A percentile compares a stretch with the other conserved stretches of the same genome.
Evolutionary conservation across 2,113 vertebrate genomes (phyloP).

Genomic region (Zingel zingel): DNA sequence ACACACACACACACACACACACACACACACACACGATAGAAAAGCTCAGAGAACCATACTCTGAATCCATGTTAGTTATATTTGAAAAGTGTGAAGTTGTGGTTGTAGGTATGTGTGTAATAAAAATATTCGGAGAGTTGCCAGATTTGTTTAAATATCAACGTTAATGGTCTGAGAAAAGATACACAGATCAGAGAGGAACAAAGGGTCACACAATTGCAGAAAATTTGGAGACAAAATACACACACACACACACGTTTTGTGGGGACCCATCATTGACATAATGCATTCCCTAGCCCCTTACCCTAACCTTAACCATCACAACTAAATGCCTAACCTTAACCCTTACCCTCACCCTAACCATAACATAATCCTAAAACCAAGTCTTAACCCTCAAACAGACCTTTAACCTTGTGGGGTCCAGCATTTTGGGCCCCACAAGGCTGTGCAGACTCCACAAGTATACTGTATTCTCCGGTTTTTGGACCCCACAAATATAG

Average conservation of each 20-base stretch:
- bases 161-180: neutral
- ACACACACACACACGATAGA: neutral
- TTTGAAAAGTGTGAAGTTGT: neutral
- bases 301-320: too few relatives aligned
- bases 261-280: too few relatives aligned
- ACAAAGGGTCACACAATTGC: slow-evolving; percentile 35
- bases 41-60: slow-evolving; percentile 27
- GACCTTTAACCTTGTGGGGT: too few relatives aligned
- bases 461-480: too few relatives aligned
- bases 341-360: too few relatives aligned
- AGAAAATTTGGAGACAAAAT: neutral
- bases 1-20: slow-evolving; percentile 9
- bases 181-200: neutral
- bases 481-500: too few relatives aligned
- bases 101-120: neutral
- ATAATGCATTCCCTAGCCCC: too few relatives aligned
- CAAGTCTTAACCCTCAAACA: too few relatives aligned
- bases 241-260: neutral
- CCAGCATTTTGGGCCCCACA: too few relatives aligned
- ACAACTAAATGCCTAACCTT: too few relatives aligned
- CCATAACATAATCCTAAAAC: too few relatives aligned
- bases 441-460: too few relatives aligned
- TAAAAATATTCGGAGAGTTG: neutral
- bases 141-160: neutral
- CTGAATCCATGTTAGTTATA: slow-evolving; percentile 7